Percentiles rank a stretch among this genome's conserved stretches.
phyloP scores from a whole-genome alignment of 2,113 vertebrate species.

The Paralichthys olivaceus region DNA sequence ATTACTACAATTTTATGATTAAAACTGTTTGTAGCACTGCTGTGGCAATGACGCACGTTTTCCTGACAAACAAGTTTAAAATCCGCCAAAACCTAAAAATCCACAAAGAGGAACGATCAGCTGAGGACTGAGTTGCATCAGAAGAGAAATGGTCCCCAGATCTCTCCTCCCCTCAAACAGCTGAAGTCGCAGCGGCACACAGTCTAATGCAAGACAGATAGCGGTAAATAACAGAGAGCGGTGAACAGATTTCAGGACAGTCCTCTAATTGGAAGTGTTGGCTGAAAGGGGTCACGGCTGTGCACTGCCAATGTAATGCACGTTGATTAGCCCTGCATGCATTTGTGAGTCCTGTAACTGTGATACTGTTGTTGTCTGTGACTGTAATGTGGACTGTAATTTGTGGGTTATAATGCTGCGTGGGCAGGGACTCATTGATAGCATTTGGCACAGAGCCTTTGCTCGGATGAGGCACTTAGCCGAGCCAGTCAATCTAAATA shows the following conservation, averaged over 20 bases:
- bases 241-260: constrained; percentile 45
- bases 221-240: constrained; percentile 54
- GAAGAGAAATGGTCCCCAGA: constrained; percentile 5
- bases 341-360: constrained; percentile 60
- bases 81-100: background rate
- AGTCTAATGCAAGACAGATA: constrained; percentile 44
- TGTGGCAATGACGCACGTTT: background rate
- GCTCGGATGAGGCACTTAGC: constrained; percentile 60
- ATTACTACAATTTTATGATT: constrained; percentile 7
- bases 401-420: constrained; percentile 58
- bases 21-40: background rate
- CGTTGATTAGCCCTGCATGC: constrained; percentile 60
- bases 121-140: no score
- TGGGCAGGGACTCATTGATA: constrained; percentile 69
- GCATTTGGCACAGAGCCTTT: constrained; percentile 64
- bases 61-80: background rate
- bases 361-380: constrained; percentile 58
- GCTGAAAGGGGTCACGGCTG: constrained; percentile 64
- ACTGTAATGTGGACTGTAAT: constrained; percentile 64
- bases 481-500: constrained; percentile 68
- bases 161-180: constrained; percentile 5
- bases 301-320: constrained; percentile 50
- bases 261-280: constrained; percentile 56
- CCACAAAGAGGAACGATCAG: no score
- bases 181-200: constrained; percentile 20